Base-by-base conservation (phyloP, 2,888 invertebrate species). In the Antheraea assamensis region DNA sequence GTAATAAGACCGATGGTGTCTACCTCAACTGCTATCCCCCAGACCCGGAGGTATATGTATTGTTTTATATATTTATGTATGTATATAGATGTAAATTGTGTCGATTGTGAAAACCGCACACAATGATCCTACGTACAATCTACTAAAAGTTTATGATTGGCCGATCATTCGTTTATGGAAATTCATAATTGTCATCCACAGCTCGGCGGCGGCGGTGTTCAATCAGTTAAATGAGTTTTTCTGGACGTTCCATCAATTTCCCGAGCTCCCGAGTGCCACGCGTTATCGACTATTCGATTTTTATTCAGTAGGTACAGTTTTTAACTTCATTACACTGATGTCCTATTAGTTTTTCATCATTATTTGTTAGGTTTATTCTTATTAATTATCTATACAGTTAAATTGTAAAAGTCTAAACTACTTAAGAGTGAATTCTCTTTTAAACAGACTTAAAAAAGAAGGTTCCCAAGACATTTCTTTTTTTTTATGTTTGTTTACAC, bases 191-290 rank as follows among this genome's bases (percentile, higher is more conserved):
- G 68, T 73, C 70, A 19, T 70, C 52, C 52, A 30, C 70, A 42
- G 35, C 42, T 42, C 70, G 58, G 52, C 68, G n/a, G 35, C 52
- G 31, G 52, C 27, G 31, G 70, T 58, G 55, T 68, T 68, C 73
- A 73, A 73, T 73, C 73, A 73, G 55, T 42, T 21, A 70, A 73
- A 73, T 73, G 55, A 70, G 35, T 31, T 66, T 68, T 55, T 55
- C 10, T 13, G 58, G 35, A 68, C 13, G 31, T 68, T 21, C 68
- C 68, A 68, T 35, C 68, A 68, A 68, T 68, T 68, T 68, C 5
- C 31, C 24, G 35, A 68, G 13, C 13, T 42, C 42, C 42, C 42
- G 42, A 42, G 42, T 42, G 10, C 19, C 19, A 19, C 30, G 68
- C 24, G 24, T 35, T 35, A 21, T 64, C 27, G 10, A 64, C 30